Percentiles rank a stretch among this genome's conserved stretches.
phyloP scores from a whole-genome alignment of 1,140 invertebrate species.

The Formica exsecta region DNA sequence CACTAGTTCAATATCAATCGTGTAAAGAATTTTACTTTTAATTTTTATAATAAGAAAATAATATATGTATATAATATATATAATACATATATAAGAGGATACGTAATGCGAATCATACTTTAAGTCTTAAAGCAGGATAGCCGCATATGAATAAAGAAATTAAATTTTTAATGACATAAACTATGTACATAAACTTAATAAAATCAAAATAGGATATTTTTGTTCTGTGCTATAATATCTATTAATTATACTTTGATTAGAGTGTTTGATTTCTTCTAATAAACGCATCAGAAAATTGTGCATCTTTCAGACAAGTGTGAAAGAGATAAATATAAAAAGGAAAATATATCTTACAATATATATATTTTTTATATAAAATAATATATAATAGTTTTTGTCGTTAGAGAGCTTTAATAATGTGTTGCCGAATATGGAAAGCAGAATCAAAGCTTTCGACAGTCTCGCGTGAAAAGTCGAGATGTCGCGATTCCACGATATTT shows the following conservation, averaged over 20 bases:
- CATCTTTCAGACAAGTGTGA: too few species aligned
- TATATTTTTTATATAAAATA: neutral
- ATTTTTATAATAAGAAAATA: neutral
- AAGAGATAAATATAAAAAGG: too few species aligned
- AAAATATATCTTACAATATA: too few species aligned
- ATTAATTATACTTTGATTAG: too few species aligned
- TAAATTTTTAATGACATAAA: neutral
- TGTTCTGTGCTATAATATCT: too few species aligned
- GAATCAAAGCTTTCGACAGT: slow-evolving; percentile 22
- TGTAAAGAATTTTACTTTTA: neutral
- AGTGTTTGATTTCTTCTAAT: too few species aligned
- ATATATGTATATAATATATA: neutral
- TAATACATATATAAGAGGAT: neutral
- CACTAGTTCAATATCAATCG: neutral
- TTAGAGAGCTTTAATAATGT: neutral
- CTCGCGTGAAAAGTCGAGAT: slow-evolving; percentile 39
- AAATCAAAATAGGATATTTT: neutral
- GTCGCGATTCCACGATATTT: slow-evolving; percentile 36
- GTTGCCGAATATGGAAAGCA: neutral
- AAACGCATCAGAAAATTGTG: too few species aligned
- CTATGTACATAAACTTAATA: neutral
- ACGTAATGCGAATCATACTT: neutral
- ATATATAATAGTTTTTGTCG: neutral
- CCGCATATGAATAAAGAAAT: neutral
- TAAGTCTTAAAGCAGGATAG: neutral